Base-by-base conservation (phyloP, 2,888 invertebrate species). In the Teleiodes luculella region DNA sequence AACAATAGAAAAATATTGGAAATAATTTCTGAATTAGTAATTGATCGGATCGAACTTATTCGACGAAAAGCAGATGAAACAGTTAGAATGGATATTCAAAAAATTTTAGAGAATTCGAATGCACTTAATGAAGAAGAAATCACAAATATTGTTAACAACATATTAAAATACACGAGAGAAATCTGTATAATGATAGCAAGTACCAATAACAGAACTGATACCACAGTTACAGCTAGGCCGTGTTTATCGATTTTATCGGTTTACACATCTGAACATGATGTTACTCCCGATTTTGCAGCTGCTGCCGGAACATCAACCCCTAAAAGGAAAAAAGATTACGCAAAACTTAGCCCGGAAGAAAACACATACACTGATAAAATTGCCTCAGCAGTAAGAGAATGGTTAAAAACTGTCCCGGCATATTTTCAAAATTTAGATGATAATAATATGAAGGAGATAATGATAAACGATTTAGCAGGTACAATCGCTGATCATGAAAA, bases 371-470 rank as follows among this genome's bases (percentile, higher is more conserved):
- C 68, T 20, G 54, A 68, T 4, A 61, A 66, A 13, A 61, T 78
- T 13, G 60, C 60, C 2, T 37, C 56, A 20, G 50, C 73, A 14
- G 62, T 80, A 13, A 64, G 62, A 57, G 49, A 55, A 45, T 80
- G 80, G 80, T 66, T 77, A 55, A 59, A 70, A n/a, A 68, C 63
- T 7, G 60, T 76, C 41, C 78, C 78, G 6, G 65, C 61, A 53
- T 59, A 61, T 14, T 72, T 64, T 36, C 55, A 65, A 43, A 55
- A 51, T 3, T 54, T 57, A 30, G 68, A 72, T 13, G 68, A 78
- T n/a, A 54, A 61, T 20, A 57, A 62, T 6, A 78, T 64, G 30
- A 78, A 74, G 59, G 67, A 77, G 52, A 67, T 65, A 5, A 64
- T 74, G 2, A 67, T 76, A 1, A 58, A 64, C 41, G 77, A 80